Evolutionary conservation across 2,888 invertebrate species (phyloP), one percentile per base, ranked within the genome.

Genomic region (Allophyes oxyacanthae): DNA sequence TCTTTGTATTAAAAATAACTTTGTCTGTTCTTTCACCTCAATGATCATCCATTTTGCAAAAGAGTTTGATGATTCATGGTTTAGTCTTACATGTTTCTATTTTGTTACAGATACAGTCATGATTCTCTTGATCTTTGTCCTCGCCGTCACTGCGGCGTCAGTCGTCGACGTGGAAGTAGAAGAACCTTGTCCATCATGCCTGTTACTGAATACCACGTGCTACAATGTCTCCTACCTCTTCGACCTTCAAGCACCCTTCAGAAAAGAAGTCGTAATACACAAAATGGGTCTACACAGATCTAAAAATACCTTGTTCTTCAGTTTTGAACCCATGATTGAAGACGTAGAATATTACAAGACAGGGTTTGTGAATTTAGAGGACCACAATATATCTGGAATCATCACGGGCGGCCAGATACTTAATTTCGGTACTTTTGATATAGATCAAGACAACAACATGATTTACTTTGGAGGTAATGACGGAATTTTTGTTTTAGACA

Each of bases 381-480:
- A 77, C n/a, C 79, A 77, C 0, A 65, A 52, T 0, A 61, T 70
- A 11, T 42, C 56, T 4, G 87, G 86, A 1, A 69, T 87, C 1
- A 79, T 92, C 6, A 64, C 68, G 2, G 82, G 82, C 6, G 77
- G 72, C 0, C 74, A 78, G 10, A 66, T 79, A 5, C 79, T 87
- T 41, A 92, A 94, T 60, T 90, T 94, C 14, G 88, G 87, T 0
- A 84, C 88, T 0, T 92, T 94, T 32, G 91, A 88, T 59, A 82
- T 93, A 1, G 91, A 92, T 55, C 92, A 92, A 64, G 81, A 81
- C 0, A 90, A 87, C 15, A 78, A 77, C 0, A 50, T 84, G 1
- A 75, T 92, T 13, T 94, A 92, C 41, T 72, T 92, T 11, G 93
- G 92, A 0, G 92, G 93, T 0, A 84, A 83, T 32, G 85, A 90